Base-by-base conservation (phyloP, 2,113 vertebrate species). In the Peromyscus leucopus region DNA sequence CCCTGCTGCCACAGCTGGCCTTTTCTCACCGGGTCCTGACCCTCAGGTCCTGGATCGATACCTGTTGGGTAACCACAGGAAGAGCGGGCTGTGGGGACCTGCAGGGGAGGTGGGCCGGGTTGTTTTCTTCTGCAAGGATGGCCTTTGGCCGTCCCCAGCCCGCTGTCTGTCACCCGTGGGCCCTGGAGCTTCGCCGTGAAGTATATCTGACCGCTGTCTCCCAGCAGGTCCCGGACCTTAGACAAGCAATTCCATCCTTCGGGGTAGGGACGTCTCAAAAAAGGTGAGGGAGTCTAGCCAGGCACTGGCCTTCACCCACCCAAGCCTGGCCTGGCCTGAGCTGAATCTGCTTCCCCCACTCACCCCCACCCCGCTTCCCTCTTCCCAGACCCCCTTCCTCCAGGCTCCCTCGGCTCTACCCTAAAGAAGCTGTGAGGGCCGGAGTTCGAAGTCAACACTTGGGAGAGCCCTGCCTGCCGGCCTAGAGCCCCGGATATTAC, bases 11-110 rank as follows among this genome's bases (percentile, higher is more conserved):
- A 75, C 15, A 31, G 48, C 75, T 2, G 11, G 69, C 69, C 80
- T 88, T 33, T 71, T 94, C 80, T 59, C 9, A 5, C 36, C 4
- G 42, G 24, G 24, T 72, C 42, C 12, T 95, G 93, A 96, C 90
- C 92, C 33, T 75, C 42, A 15, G 48, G 91, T 55, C 89, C 26
- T 36, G 0, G 1, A n/a, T 96, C 95, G 87, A 89, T 95, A 96
- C 19, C 59, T 79, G 42, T 97, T 97, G 92, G 57, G 97, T 92
- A 98, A 97, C 39, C 67, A 33, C 28, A 28, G 83, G 17, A 36
- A 17, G 1, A 36, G 31, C 1, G 91, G 96, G 76, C 74, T 22
- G 42, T 55, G 55, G 16, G 48, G 46, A 86, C 78, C 85, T 79
- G 76, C 74, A 22, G 65, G 13, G n/a, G 24, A 76, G 10, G 46